Evolutionary conservation across 1,140 invertebrate species (phyloP), one percentile per base, ranked within the genome.

Genomic region (Zaprionus inermis): DNA sequence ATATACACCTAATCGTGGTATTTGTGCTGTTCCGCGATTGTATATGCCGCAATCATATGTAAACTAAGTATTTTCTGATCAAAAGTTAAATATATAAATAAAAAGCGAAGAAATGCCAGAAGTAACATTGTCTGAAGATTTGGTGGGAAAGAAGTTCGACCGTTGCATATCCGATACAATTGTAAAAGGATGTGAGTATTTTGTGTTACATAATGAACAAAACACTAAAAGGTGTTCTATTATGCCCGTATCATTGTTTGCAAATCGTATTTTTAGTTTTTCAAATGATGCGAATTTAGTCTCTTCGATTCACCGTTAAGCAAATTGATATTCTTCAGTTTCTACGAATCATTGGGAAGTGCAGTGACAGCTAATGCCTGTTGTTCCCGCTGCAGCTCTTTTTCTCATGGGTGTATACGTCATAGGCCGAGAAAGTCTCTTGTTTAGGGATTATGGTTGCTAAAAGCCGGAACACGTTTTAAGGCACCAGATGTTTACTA

Each of bases 131-230:
- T 73, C 80, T 1, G 94, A 94, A 90, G 94, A 95, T 73, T 93
- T 93, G 77, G 92, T 93, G 51, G 94, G 94, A 18, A 90, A 93
- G 20, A 94, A 94, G 82, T 92, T 95, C 81, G 94, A 95, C 82
- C 93, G 94, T 83, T 95, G 95, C 91, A 78, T 95, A 54, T 94
- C 94, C 34, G 94, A 95, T 90, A 93, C 93, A 32, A 81, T 94
- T 67, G 91, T 95, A 49, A 95, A 95, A 93, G 94, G 94, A 78
- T 93, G 94, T 95, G 92, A 93, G 90, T 77, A 38, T 12, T n/a
- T 5, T 41, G 34, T 41, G 34, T 83, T 83, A 84, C 52, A 57
- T 86, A 81, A 86, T 44, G n/a, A 44, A 44, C 7, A 2, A 64
- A 16, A 34, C 30, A 34, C 6, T 7, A 34, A 36, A 12, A 38